Base-by-base conservation (phyloP, 2,888 invertebrate species). In the Drosophila mercatorum region DNA sequence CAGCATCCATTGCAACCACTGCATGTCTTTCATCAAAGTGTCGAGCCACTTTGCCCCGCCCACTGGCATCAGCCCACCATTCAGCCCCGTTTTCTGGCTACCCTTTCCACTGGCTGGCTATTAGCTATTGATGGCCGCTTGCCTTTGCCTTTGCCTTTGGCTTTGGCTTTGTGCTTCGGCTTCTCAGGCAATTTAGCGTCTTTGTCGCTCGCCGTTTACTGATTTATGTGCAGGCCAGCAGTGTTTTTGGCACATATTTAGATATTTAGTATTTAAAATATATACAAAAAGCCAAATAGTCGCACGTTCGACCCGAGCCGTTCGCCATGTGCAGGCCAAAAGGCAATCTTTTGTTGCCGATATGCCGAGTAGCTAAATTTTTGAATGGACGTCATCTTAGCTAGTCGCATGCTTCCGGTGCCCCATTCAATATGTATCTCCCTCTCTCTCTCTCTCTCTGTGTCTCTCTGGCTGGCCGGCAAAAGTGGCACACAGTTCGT, bases 21-120 rank as follows among this genome's bases (percentile, higher is more conserved):
- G 84, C 81, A 83, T 88, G 84, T 85, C 84, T 85, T 80, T 85
- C 84, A 81, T 85, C 84, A 85, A 88, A 84, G 84, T 84, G 84
- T 84, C 88, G 84, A 83, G 87, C 83, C 84, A 88, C 87, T 88
- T 88, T 79, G 80, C 40, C 28, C 26, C 26, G 22, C 46, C 38
- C 26, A 12, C 31, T 22, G 22, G 22, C 31, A 31, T 31, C 31
- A 22, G 31, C 7, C 7, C 31, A 1, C 31, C 31, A 0, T 31
- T 31, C 31, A 7, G 31, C 31, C 7, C 22, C 7, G 1, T 12
- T 6, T 2, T 3, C 11, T n/a, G 8, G 28, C 31, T 3, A 34
- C 44, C 36, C 26, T 14, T 26, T 34, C 60, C 52, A 26, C 22
- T 40, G 12, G 14, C 43, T 14, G 59, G 68, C 86, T 84, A 88